Base-by-base conservation (phyloP, 2,888 invertebrate species). In the Hylaea fasciaria region DNA sequence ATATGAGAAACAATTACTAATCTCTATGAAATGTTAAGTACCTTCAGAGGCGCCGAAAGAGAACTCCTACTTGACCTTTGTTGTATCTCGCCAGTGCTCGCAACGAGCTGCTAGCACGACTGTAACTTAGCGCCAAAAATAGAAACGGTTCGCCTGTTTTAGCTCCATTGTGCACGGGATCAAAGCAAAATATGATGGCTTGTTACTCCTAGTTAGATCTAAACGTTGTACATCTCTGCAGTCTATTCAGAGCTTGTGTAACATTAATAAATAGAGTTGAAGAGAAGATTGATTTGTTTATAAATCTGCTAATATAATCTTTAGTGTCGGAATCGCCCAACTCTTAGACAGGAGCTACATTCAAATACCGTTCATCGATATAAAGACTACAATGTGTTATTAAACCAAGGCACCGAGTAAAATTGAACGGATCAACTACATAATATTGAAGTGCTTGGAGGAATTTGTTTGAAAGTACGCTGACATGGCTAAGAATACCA, bases 401-500 rank as follows among this genome's bases (percentile, higher is more conserved):
- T 3, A 22, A 22, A 22, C 22, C 22, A 22, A 2, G 22, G 22
- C 22, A 22, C 22, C 2, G 5, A 22, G 22, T 22, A 2, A 22
- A 22, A 22, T 22, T 3, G 22, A 2, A 22, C 22, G 22, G 22
- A 2, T 22, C 22, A 22, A 22, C 22, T 22, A 22, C 22, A 22
- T 22, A 22, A 22, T 22, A 22, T 22, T 22, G 11, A 37, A 37
- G 37, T 17, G n/a, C n/a, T n/a, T n/a, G 2, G 17, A 43, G 14
- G n/a, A 17, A 43, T 37, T 9, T 13, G 41, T 51, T 43, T 47
- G 61, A 61, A 66, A 62, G 46, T 51, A 54, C 40, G 49, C 44
- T 44, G 22, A 13, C 39, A 56, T 52, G 44, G 57, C 61, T 60
- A 57, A 70, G 68, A 70, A 72, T 69, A 65, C 62, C 79, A 80